Evolutionary conservation across 2,113 vertebrate species (phyloP).

Genomic region (pig (Sus scrofa)): T2T-Sscrofa CM000824.6:166052001-166052500

Average conservation of each 20-base stretch:
- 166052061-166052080: constrained; percentile 17
- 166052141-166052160: neutral
- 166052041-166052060: constrained; percentile 26
- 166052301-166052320: constrained; percentile 15
- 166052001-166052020: constrained; percentile 27
- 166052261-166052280: neutral
- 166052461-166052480: neutral
- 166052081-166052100: neutral
- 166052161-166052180: neutral
- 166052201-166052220: constrained; percentile 11
- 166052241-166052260: neutral
- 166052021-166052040: constrained; percentile 24
- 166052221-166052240: neutral
- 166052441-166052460: neutral
- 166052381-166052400: neutral
- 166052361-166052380: neutral
- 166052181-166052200: neutral
- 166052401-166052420: neutral
- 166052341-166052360: constrained; percentile 29
- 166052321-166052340: constrained; percentile 22
- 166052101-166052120: neutral
- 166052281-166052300: constrained; percentile 34
- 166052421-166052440: neutral
- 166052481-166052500: constrained; percentile 20
- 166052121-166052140: constrained; percentile 11